Percentiles rank a stretch among this genome's conserved stretches.
Conservation (phyloP, 2,888 invertebrate species). For the Drosophila neonasuta region DNA sequence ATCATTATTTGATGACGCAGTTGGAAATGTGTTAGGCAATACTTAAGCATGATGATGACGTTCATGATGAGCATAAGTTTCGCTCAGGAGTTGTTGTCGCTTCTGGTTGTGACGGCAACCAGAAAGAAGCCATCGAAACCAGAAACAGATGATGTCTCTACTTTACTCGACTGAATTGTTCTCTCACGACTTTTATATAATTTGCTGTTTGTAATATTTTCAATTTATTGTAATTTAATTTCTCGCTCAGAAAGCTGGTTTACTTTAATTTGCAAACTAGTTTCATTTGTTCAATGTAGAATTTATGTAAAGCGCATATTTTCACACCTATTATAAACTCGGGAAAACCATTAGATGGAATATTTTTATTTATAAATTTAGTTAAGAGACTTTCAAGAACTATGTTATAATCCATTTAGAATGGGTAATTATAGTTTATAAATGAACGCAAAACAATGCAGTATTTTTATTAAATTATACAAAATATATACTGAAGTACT, state of each 20-base stretch:
- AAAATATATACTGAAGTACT: no score
- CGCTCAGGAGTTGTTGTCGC: background rate
- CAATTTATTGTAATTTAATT: slow-evolving; percentile 3
- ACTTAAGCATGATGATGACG: background rate
- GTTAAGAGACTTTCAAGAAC: no score
- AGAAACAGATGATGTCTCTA: slow-evolving; percentile 4
- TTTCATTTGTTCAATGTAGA: background rate
- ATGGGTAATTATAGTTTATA: no score
- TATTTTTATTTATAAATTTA: background rate
- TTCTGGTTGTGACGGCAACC: slow-evolving; percentile 4
- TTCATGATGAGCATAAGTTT: slow-evolving; percentile 5
- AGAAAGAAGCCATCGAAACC: slow-evolving; percentile 20
- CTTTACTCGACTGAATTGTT: background rate
- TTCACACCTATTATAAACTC: background rate
- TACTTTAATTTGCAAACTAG: background rate
- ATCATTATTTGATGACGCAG: slow-evolving; percentile 4
- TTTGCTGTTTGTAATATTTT: background rate
- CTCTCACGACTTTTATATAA: slow-evolving; percentile 5
- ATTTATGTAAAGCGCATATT: background rate
- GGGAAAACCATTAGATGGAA: background rate
- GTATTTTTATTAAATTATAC: no score
- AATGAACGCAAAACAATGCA: no score
- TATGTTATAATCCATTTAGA: no score
- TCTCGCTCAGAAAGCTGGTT: background rate
- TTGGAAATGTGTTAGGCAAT: slow-evolving; percentile 17